Evolutionary conservation across 2,888 invertebrate genomes (phyloP), one percentile per base, ranked within the genome.

Genomic region (Daptonema setosum): DNA sequence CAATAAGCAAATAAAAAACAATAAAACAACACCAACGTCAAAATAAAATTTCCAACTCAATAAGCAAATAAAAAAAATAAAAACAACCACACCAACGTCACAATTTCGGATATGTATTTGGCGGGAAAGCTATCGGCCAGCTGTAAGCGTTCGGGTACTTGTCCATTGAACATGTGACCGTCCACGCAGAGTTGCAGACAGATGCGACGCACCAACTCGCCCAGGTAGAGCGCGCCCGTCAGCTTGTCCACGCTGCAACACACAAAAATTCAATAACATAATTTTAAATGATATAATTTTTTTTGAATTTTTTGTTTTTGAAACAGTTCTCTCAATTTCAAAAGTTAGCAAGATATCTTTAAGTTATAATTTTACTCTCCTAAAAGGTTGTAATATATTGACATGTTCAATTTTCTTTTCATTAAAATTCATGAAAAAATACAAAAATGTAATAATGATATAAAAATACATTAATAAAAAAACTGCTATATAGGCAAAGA

Each of bases 181-280:
- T 69, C 70, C 43, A 67, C 54, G 22, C 61, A 60, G 53, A 69
- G 56, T 58, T 69, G 68, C n/a, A 64, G 63, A 22, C 67, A 56
- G 22, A 70, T 64, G 26, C 63, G 57, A 17, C 69, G 63, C 17
- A 67, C 69, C 54, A 69, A 59, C 55, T 69, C 69, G 20, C 69
- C 69, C 56, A 69, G 62, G 56, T 71, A 69, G 14, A 70, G 62
- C n/a, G 69, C 70, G 35, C 69, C 69, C n/a, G 68, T 69, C 57
- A 69, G 58, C 58, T 69, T 69, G 61, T 69, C 69, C 53, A 69
- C 64, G 50, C 68, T 68, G 57, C 41, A 52, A 24, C 47, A 22
- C 8, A 8, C 11, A 35, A 8, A 17, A 35, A n/a, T n/a, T n/a
- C n/a, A n/a, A n/a, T n/a, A n/a, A n/a, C n/a, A n/a, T n/a, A n/a